Evolutionary conservation across 2,888 invertebrate species (phyloP), one percentile per base, ranked within the genome.

Genomic region (Orchesellides sinensis): DNA sequence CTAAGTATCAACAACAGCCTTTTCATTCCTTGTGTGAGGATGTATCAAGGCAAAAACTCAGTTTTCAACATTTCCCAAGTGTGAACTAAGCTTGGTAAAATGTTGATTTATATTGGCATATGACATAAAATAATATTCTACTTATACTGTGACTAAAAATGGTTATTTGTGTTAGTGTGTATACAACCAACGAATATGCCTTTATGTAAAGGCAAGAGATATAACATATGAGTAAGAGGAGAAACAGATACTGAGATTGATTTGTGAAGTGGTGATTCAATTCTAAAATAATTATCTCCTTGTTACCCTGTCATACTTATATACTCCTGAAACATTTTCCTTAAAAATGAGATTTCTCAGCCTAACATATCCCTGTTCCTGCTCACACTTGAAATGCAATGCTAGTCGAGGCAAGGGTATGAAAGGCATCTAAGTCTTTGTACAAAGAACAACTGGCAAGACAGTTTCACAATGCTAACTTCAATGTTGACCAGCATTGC

Each of bases 381-480:
- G 14, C 23, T 27, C 23, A 1, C 27, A 25, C 12, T 21, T 54
- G 21, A 40, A 59, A 49, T 40, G 49, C 78, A 69, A 52, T n/a
- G 32, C 14, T 5, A 17, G n/a, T n/a, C n/a, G n/a, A n/a, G n/a
- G n/a, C n/a, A n/a, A n/a, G 45, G 14, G 14, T 45, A 12, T 14
- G 68, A 45, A 25, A 25, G 68, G 29, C 27, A 68, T 8, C 17
- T 68, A 82, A 82, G 75, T 75, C 82, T 82, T 82, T 75, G 82
- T 82, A 75, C 82, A 82, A 72, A 82, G 75, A 82, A 75, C 82
- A 75, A 74, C 70, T 69, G 61, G 61, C 61, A 56, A 72, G 47
- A 32, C 45, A 74, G 61, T 40, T 8, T 27, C 19, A 61, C 66
- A 73, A 66, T n/a, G 12, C 29, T 12, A 6, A n/a, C n/a, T 29